phyloP scores from a whole-genome alignment of 2,113 vertebrate genomes.

The Callaeas wilsoni region DNA sequence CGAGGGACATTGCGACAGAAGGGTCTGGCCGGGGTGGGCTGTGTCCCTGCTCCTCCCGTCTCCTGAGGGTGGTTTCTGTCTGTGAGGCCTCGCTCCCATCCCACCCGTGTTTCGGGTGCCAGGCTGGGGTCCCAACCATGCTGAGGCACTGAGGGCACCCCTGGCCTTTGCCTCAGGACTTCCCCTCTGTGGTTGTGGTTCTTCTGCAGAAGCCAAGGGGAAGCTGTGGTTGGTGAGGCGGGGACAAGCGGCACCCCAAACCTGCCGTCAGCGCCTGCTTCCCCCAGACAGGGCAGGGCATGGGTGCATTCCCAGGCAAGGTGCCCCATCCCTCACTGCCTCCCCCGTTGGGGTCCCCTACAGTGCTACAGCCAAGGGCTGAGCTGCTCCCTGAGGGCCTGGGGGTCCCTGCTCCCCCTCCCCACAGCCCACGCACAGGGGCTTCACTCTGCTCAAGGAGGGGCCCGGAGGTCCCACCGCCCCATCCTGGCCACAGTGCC shows the following conservation, averaged over 20 bases:
- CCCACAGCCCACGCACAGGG: rapidly evolving
- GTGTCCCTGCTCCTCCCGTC: neutral
- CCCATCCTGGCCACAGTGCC: rapidly evolving
- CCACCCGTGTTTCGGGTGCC: neutral
- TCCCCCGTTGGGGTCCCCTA: rapidly evolving
- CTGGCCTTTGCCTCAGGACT: neutral
- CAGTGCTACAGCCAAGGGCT: neutral
- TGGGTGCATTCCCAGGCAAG: rapidly evolving
- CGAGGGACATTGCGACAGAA: rapidly evolving
- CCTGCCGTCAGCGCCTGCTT: neutral
- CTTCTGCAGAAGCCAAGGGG: constrained; percentile 18
- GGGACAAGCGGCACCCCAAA: rapidly evolving
- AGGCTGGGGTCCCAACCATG: rapidly evolving
- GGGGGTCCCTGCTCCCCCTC: neutral
- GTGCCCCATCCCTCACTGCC: neutral
- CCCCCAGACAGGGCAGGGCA: neutral
- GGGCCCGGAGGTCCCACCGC: rapidly evolving
- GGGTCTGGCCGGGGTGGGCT: rapidly evolving
- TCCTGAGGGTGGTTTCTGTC: rapidly evolving
- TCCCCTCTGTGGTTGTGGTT: neutral
- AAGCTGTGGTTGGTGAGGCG: neutral
- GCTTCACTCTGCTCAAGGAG: neutral
- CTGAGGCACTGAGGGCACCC: neutral
- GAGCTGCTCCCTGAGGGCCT: neutral
- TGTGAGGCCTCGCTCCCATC: neutral